Evolutionary conservation across 2,113 vertebrate species (phyloP).

Genomic region (Gadus macrocephalus): DNA sequence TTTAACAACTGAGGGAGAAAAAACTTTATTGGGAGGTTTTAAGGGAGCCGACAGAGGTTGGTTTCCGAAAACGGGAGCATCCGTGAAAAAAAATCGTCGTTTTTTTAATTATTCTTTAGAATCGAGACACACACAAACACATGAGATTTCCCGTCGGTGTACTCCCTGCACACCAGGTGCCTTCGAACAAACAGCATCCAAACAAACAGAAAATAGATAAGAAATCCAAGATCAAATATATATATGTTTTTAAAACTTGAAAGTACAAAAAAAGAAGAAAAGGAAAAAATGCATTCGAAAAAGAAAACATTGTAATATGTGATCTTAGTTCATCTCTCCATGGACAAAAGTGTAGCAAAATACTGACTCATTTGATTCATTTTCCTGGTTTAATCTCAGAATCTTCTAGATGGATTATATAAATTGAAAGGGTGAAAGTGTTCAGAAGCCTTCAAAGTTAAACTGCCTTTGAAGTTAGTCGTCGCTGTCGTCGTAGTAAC

Average conservation of each 20-base stretch:
- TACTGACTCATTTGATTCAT: conserved; percentile 2
- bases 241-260: conserved; percentile 29
- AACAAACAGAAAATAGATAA: conserved; percentile 47
- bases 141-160: no score
- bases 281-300: not conserved
- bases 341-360: conserved; percentile 50
- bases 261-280: conserved; percentile 52
- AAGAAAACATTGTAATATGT: conserved; percentile 14
- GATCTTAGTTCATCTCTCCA: conserved; percentile 63
- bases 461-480: conserved; percentile 8
- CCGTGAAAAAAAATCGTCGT: no score
- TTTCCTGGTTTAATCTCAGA: no score
- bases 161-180: conserved; percentile 76
- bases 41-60: conserved; percentile 32
- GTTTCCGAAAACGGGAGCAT: not conserved
- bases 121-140: no score
- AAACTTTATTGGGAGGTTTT: conserved; percentile 45
- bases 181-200: conserved; percentile 52
- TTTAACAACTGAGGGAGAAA: conserved; percentile 19
- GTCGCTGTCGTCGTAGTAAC: conserved; percentile 69
- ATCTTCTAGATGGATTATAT: not conserved
- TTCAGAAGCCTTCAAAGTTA: conserved; percentile 12
- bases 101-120: no score
- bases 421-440: conserved; percentile 13
- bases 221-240: conserved; percentile 48